These are phyloP conservation scores for Xylophagus ater DNA, from an alignment of 2,888 invertebrate genomes.

Conservation along the genomic window DNA sequence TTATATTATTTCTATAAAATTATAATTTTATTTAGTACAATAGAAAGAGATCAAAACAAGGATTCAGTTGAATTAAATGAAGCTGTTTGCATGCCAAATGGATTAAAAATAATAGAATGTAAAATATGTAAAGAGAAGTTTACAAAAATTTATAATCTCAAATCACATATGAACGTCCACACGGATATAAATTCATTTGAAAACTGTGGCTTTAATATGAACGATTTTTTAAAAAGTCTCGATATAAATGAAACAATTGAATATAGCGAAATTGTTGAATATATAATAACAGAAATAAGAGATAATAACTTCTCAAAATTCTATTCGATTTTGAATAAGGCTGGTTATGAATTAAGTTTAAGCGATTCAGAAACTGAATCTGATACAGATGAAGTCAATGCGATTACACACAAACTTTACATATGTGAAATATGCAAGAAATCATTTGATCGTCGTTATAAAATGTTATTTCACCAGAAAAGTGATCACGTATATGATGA, in stretches of 20 bases:
- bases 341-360: slow-evolving; percentile 31
- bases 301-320: slow-evolving; percentile 18
- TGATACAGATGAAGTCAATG: slow-evolving; percentile 19
- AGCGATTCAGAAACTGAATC: slow-evolving; percentile 36
- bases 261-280: background rate
- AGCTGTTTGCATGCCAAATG: slow-evolving; percentile 25
- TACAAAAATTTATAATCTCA: slow-evolving; percentile 23
- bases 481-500: slow-evolving; percentile 38
- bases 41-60: background rate
- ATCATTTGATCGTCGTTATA: slow-evolving; percentile 28
- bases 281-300: slow-evolving; percentile 8
- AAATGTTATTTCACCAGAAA: slow-evolving; percentile 32
- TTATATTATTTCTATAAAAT: background rate
- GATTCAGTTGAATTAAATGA: slow-evolving; percentile 19
- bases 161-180: slow-evolving; percentile 26
- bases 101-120: slow-evolving; percentile 27
- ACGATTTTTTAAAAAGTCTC: slow-evolving; percentile 11
- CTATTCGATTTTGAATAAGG: slow-evolving; percentile 29
- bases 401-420: background rate
- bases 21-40: background rate
- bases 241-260: too few species aligned
- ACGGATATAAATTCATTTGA: slow-evolving; percentile 17
- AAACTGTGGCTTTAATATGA: slow-evolving; percentile 18
- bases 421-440: slow-evolving; percentile 27
- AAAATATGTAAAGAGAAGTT: slow-evolving; percentile 31